Evolutionary conservation across 2,888 invertebrate genomes (phyloP), one percentile per base, ranked within the genome.

Genomic region (Sylvicola fuscatus): DNA sequence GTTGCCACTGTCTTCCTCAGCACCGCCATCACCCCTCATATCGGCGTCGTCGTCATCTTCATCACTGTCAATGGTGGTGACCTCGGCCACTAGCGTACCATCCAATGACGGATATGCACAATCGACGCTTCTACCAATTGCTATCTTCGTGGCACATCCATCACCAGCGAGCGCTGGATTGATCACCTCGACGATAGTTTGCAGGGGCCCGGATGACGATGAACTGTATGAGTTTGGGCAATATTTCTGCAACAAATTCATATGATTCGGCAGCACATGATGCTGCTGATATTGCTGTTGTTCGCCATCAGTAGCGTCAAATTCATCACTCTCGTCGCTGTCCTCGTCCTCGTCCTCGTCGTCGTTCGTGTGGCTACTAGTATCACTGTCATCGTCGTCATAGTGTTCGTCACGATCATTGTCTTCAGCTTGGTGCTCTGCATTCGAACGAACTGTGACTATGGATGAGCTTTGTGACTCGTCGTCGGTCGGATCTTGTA

Each of bases 401-500:
- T 21, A 4, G 21, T 21, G 4, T 6, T 21, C 21, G 21, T 21
- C 8, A 27, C 10, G 8, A 13, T 29, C 29, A 29, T 29, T 13
- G n/a, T 29, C 29, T 8, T 11, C 29, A 3, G 29, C 8, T 32
- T 3, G 14, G 10, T 32, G 14, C 14, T 58, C 57, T 34, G 48
- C 49, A 45, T 54, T 56, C 32, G 56, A 53, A 41, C 61, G 60
- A 35, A 60, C 60, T 29, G 64, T 60, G 12, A 61, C 59, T 45
- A 62, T 64, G 13, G 60, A 59, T 42, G 60, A 55, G 36, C 58
- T 65, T 8, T 21, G 21, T 21, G 21, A 21, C 59, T 50, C 69
- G 53, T 54, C 68, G 50, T 66, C 70, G 54, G 53, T 69, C 46
- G 45, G 71, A 62, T 60, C 70, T 63, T 53, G 67, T 72, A 87